Base-by-base conservation (phyloP, 2,888 invertebrate genomes). In the Steromphala cineraria region DNA sequence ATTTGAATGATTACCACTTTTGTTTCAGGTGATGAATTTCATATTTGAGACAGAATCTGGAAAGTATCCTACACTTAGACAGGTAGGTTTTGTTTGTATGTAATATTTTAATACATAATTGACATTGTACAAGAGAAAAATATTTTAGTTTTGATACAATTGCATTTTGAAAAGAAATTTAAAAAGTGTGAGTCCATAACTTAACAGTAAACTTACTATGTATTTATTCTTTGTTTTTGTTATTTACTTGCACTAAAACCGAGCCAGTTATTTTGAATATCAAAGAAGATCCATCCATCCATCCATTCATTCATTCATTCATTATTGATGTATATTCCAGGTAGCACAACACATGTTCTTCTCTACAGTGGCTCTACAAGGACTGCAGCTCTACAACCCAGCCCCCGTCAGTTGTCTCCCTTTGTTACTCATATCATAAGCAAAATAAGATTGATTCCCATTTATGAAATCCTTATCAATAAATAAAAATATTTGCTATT, bases 321-420 rank as follows among this genome's bases (percentile, higher is more conserved):
- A 46, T 7, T 40, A 24, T 24, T 67, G 5, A 67, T 36, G n/a
- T 71, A 28, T 67, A 67, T 85, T 84, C 40, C 85, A 93, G 93
- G 94, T 98, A 89, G 94, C 97, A 80, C 94, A 96, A 77, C 96
- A 96, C 91, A 97, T 97, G 92, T 95, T 98, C 87, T 98, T 98
- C 94, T 95, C 97, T 87, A 96, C 97, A 92, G 97, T 98, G 84
- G 97, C 97, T 94, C 95, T 98, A 84, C 95, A 97, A 78, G 98
- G 98, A 94, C 95, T 98, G 95, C 83, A 84, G 31, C 76, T 71
- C 17, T 90, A 84, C 79, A 90, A 89, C 62, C 89, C 89, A 56
- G 87, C 88, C 28, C 87, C 89, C 36, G 91, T 91, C 83, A 85
- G 88, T 87, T 80, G 28, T 55, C 21, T 79, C 67, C 31, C 5